A percentile compares a stretch with the other conserved stretches of the same genome.
These are phyloP conservation scores for Pyrrhosoma nymphula DNA, from an alignment of 2,888 invertebrate species.

Conservation along the genomic window DNA sequence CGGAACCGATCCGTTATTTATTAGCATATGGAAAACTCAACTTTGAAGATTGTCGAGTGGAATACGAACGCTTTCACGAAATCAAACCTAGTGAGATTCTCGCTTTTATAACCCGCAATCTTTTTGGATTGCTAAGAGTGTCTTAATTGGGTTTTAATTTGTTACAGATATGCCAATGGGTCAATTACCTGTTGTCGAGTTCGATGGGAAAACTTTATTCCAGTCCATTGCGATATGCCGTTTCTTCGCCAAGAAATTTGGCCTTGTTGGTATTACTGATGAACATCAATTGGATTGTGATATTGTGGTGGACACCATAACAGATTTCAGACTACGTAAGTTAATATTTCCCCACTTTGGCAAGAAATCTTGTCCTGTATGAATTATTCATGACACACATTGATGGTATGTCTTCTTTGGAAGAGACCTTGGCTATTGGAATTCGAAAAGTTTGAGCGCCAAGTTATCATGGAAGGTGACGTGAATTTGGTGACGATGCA, in stretches of 20 bases:
- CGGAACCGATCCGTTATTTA: slow-evolving; percentile 76
- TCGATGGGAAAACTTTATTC: slow-evolving; percentile 72
- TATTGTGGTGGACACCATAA: slow-evolving; percentile 70
- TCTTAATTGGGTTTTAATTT: background rate
- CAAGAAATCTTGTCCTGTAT: background rate
- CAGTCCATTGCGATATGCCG: slow-evolving; percentile 73
- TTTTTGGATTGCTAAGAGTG: background rate
- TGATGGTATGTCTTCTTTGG: no score
- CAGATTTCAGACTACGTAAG: slow-evolving; percentile 65
- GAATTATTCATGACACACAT: no score
- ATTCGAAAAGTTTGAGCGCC: no score
- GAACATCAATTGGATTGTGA: slow-evolving; percentile 68
- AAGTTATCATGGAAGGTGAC: no score
- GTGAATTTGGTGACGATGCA: no score
- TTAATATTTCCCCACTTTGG: background rate
- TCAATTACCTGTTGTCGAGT: slow-evolving; percentile 72
- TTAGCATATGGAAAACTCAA: slow-evolving; percentile 76
- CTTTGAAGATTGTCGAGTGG: slow-evolving; percentile 77
- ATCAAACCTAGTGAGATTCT: slow-evolving; percentile 3
- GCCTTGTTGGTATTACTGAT: slow-evolving; percentile 70
- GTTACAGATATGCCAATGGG: slow-evolving; percentile 49
- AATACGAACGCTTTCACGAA: slow-evolving; percentile 62
- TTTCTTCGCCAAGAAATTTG: slow-evolving; percentile 73
- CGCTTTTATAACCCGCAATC: background rate
- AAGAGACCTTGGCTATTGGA: no score